A percentile compares a stretch with the other conserved stretches of the same genome.
phyloP scores from a whole-genome alignment of 2,797 vertebrate genomes.

The Heliangelus exortis region DNA sequence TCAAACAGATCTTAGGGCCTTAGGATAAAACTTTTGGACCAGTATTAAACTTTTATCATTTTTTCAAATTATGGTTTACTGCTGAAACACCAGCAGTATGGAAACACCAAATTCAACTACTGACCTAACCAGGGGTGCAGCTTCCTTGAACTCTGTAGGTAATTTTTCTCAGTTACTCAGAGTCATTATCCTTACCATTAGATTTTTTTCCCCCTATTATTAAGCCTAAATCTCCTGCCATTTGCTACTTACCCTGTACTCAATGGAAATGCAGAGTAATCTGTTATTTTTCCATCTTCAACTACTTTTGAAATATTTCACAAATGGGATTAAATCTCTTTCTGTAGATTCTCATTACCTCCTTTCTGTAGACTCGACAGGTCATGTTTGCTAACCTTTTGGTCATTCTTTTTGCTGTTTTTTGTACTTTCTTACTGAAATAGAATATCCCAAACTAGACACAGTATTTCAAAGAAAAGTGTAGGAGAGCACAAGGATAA shows the following conservation, averaged over 20 bases:
- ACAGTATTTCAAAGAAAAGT: background rate
- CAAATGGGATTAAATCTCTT: background rate
- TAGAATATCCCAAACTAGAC: background rate
- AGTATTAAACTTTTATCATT: background rate
- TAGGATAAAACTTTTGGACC: background rate
- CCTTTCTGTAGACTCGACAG: background rate
- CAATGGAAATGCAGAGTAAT: background rate
- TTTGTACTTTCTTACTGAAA: background rate
- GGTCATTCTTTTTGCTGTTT: background rate
- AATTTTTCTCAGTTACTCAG: background rate
- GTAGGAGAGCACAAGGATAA: background rate
- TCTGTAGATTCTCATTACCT: background rate
- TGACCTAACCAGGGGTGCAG: background rate
- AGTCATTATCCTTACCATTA: background rate
- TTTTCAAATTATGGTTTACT: background rate
- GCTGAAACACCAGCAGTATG: background rate
- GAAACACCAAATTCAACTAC: background rate
- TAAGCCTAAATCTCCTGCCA: background rate
- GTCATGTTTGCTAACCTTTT: background rate
- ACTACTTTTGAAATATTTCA: background rate
- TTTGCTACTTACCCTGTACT: background rate
- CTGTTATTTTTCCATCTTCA: background rate
- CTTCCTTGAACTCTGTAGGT: background rate
- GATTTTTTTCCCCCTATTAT: background rate
- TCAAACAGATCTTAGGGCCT: background rate